Percentiles rank a stretch among this genome's conserved stretches.
Conservation (phyloP, 2,888 invertebrate species). For the Diogma glabrata region DNA sequence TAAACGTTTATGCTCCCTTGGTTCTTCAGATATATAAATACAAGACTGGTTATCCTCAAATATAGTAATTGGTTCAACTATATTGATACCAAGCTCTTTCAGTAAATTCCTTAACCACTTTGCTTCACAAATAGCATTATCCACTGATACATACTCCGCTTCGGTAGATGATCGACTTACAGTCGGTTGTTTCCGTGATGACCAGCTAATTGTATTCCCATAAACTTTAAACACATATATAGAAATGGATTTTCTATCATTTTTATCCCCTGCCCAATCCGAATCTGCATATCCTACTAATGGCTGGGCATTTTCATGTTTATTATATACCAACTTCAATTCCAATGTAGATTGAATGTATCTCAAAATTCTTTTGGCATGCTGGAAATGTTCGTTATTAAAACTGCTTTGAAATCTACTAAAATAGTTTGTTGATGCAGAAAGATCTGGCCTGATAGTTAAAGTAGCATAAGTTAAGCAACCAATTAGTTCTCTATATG, state of each 20-base stretch:
- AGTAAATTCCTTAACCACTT: conserved; percentile 13
- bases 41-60: conserved; percentile 13
- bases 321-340: background rate
- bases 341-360: conserved; percentile 13
- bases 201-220: conserved; percentile 14
- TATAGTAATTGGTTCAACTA: conserved; percentile 7
- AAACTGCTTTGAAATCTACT: conserved; percentile 14
- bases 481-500: too few species aligned
- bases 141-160: conserved; percentile 15
- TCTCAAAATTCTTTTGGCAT: conserved; percentile 13
- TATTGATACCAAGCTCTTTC: background rate
- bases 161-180: too few species aligned
- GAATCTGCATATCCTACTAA: background rate
- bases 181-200: conserved; percentile 14
- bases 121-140: conserved; percentile 13
- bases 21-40: conserved; percentile 14
- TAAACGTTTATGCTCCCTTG: conserved; percentile 11
- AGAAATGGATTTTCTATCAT: conserved; percentile 16
- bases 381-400: conserved; percentile 11
- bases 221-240: conserved; percentile 16
- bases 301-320: background rate
- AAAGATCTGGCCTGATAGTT: conserved; percentile 14
- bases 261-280: conserved; percentile 8
- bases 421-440: conserved; percentile 14
- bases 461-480: too few species aligned